Base-by-base conservation (phyloP, 1,140 invertebrate species). In the Drosophila kurseongensis region DNA sequence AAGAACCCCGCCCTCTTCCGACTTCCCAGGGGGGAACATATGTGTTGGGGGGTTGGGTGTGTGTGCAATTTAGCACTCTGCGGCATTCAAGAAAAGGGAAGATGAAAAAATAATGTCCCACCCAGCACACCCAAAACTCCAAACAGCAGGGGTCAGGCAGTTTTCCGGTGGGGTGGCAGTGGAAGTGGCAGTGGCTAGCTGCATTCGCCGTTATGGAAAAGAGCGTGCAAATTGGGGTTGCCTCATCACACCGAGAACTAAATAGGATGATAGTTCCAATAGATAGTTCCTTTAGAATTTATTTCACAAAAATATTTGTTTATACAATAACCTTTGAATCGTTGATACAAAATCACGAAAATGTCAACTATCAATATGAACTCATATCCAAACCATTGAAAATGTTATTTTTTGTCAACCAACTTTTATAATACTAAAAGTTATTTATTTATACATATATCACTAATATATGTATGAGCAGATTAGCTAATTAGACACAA, bases 181-280 rank as follows among this genome's bases (percentile, higher is more conserved):
- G 23, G 18, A 1, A 23, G 18, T 2, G 18, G 23, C 23, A 23
- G 23, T 23, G 23, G 50, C 52, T 67, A 75, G 38, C 73, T 75
- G 74, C 74, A 76, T 66, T 75, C 54, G 75, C 57, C 45, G 74
- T 78, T 89, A 89, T 80, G 76, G 73, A 73, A 89, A 88, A 82
- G 65, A 83, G 73, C 68, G 76, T 89, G 80, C 84, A 88, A 88
- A 88, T 89, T 89, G 84, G 83, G 84, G 84, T 88, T 89, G 80
- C 68, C 67, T 45, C 52, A 44, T 32, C 36, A 9, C 14, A 54
- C 47, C n/a, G 13, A 10, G 0, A 14, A 41, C 13, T 5, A 52
- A 52, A 18, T 4, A 5, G 23, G 23, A 23, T 23, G 3, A 23
- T 23, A 23, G 23, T 23, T 0, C 2, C 6, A 1, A 32, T 8